Base-by-base conservation (phyloP, 2,797 vertebrate species). In the Anabas testudineus region DNA sequence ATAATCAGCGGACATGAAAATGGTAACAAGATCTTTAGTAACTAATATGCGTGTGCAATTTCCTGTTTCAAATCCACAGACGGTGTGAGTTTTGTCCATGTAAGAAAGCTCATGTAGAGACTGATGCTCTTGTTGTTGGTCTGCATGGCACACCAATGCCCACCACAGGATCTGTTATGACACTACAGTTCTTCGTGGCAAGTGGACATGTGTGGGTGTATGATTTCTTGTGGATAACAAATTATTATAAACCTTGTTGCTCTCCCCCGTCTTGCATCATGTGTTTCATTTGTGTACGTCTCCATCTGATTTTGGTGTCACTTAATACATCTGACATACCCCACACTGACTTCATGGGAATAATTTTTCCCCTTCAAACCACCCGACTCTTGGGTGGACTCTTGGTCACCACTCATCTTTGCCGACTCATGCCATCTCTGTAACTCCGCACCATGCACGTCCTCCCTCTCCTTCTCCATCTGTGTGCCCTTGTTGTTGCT, bases 81-180 rank as follows among this genome's bases (percentile, higher is more conserved):
- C 12, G 42, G n/a, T 46, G 36, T 45, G 37, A 10, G 46, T 61
- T 49, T 56, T 45, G 21, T 14, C 45, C 19, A 19, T 71, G 47
- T 48, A 22, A 67, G 62, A 68, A 70, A 65, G 62, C 70, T 52
- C 37, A 52, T 22, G 37, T 10, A 14, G 46, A 68, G 70, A 46
- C 72, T 39, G 70, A 57, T 64, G 36, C 22, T 42, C 39, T 36
- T 21, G 22, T 19, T 28, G 51, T 41, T 18, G 36, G 65, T 41
- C 63, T 85, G 68, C 71, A 18, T 63, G 68, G 87, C 85, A 41
- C 90, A 81, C 72, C 68, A 74, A 86, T 88, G 82, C 92, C 91
- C 84, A 91, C 93, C 78, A 53, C 81, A 90, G 93, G 90, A 66
- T 60, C 37, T 76, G 18, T 36, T 15, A 15, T 13, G 54, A 49